Evolutionary conservation across 2,888 invertebrate genomes (phyloP), one percentile per base, ranked within the genome.

Genomic region (Theodoxus fluviatilis): DNA sequence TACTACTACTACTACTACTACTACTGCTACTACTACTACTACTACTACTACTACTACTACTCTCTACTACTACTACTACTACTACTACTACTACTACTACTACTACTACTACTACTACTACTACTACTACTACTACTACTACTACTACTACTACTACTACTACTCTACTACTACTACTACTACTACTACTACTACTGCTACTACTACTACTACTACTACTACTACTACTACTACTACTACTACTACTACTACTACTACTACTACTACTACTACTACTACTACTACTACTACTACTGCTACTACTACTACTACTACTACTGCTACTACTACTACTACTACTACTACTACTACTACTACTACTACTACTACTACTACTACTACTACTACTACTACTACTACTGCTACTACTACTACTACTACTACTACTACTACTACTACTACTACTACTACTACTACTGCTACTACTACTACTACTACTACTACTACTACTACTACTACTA

Each of bases 71-170:
- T 49, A 67, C 67, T 49, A 1, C 55, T 49, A 63, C 55, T 49
- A 63, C 55, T 49, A 57, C 49, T 49, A 52, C 55, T 49, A 57
- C 67, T 49, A 63, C 67, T 49, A 57, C 67, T 49, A 33, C 67
- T 49, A 2, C 67, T 52, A 67, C 67, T 52, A 63, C 67, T 52
- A 68, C 37, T 57, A 68, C 59, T 57, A 68, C 67, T 47, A 66
- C 67, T 47, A 66, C 67, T n/a, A 55, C 67, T 25, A 57, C 33
- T 25, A 47, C 3, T 49, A 18, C 6, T 49, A 31, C 47, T 49
- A 61, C 67, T 49, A 61, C 68, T 57, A 47, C 49, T 68, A 35
- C 68, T 68, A 68, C 68, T 63, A 31, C 69, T 69, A 69, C n/a
- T n/a, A n/a, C n/a, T n/a, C 67, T 49, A 67, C 67, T 49, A 6